Percentiles rank a stretch among this genome's conserved stretches.
phyloP scores from a whole-genome alignment of 2,888 invertebrate species.

The Petrolisthes manimaculis region DNA sequence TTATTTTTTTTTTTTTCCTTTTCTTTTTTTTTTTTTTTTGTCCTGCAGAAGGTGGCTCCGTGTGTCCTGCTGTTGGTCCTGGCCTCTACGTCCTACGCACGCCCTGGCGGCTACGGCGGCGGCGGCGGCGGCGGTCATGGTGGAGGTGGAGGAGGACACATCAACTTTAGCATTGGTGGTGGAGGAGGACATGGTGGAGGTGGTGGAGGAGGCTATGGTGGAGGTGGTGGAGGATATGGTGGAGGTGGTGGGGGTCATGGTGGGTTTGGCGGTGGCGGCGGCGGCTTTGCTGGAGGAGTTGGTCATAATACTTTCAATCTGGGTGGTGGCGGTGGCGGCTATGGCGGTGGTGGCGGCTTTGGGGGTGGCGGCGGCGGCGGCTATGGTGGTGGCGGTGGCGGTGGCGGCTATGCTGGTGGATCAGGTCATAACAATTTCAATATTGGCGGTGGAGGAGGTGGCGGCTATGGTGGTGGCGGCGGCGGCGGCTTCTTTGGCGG shows the following conservation, averaged over 20 bases:
- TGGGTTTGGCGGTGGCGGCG: background rate
- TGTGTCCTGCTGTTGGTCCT: background rate
- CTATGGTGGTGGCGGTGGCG: background rate
- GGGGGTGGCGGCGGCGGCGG: background rate
- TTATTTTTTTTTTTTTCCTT: too few relatives aligned
- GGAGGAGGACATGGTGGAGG: background rate
- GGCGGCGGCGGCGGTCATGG: background rate
- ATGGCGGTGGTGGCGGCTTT: conserved; percentile 4
- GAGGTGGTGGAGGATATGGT: background rate
- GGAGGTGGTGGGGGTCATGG: background rate
- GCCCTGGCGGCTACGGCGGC: conserved; percentile 20
- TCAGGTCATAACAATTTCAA: conserved; percentile 6
- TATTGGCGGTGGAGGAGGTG: conserved; percentile 20
- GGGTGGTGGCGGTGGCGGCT: background rate
- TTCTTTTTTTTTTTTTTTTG: background rate
- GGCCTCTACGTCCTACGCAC: conserved; percentile 12
- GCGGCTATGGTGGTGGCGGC: background rate
- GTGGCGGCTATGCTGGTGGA: conserved; percentile 1
- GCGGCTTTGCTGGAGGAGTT: background rate
- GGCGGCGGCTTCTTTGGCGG: background rate
- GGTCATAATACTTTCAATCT: background rate
- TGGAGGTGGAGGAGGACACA: background rate
- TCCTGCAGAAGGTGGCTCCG: conserved; percentile 1
- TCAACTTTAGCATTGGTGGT: conserved; percentile 4
- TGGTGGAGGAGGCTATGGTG: background rate